Base-by-base conservation (phyloP, 2,888 invertebrate species). In the Fragum sueziense region DNA sequence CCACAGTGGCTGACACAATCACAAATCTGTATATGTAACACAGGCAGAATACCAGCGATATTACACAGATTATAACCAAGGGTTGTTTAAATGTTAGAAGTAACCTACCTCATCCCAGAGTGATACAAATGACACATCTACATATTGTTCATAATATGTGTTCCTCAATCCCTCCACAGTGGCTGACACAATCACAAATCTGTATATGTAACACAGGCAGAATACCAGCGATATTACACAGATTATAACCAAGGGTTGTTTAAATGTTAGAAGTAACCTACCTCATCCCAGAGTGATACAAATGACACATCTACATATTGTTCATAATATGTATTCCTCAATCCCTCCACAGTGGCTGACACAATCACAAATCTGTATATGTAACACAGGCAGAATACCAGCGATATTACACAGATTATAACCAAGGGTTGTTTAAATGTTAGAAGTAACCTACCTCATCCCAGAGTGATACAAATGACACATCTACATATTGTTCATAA, bases 291-390 rank as follows among this genome's bases (percentile, higher is more conserved):
- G 25, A 87, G 72, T 17, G 90, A 86, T 25, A 92, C 72, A 69
- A 87, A 89, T 14, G 90, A 88, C n/a, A 92, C 82, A 70, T 91
- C 91, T 25, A 93, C 89, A 84, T 90, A 91, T 70, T 89, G 80
- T 70, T 91, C 88, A 72, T 90, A 90, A 85, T 91, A 92, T 0
- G 91, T 90, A 71, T 88, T 88, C 0, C 91, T 86, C 31, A 93
- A 81, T 33, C 79, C 73, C 76, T 92, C 92, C 20, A 91, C 86
- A 0, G 86, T 84, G n/a, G 88, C 86, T 0, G 87, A 84, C 27
- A 93, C 90, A 59, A 92, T 85, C 22, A 90, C 82, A 84, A 91
- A 92, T 20, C 92, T 88, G 78, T 90, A 91, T n/a, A 92, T 77
- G 80, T 88, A 92, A 74, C 89, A 90, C 20, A 71, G 84, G 20